Conservation (phyloP, 1,140 invertebrate genomes). For the Babylonia areolata region DNA sequence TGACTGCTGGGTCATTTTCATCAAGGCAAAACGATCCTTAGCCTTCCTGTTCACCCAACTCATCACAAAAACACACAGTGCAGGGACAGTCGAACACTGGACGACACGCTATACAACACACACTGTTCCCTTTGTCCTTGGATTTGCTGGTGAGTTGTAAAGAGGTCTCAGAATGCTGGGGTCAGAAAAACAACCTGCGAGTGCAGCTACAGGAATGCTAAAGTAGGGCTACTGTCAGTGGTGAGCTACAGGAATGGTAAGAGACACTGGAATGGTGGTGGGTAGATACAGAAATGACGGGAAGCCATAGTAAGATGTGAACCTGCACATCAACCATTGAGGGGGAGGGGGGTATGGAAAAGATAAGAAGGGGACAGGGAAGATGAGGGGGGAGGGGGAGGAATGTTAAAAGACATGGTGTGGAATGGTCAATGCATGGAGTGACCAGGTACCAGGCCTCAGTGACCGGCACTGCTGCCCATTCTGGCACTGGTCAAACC, state of each 20-base stretch:
- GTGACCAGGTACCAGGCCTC: not conserved
- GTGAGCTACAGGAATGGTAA: too few relatives aligned
- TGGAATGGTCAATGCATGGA: too few relatives aligned
- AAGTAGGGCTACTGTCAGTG: too few relatives aligned
- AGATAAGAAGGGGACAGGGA: too few relatives aligned
- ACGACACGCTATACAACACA: not conserved
- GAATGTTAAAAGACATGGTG: too few relatives aligned
- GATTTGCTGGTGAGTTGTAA: not conserved
- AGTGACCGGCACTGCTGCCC: not conserved
- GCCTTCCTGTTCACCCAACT: slow-evolving; percentile 1
- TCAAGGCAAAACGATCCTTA: not conserved
- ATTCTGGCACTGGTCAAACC: not conserved
- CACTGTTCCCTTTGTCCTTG: not conserved
- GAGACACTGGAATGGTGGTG: too few relatives aligned
- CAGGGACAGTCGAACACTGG: too few relatives aligned
- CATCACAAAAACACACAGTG: not conserved
- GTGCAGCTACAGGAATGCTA: too few relatives aligned
- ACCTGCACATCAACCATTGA: not conserved
- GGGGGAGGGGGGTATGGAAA: not conserved
- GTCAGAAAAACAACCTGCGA: not conserved
- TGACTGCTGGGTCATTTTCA: too few relatives aligned
- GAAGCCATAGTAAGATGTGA: not conserved
- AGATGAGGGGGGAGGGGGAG: too few relatives aligned
- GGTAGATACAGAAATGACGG: too few relatives aligned
- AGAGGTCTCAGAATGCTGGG: not conserved